Evolutionary conservation across 2,113 vertebrate genomes (phyloP).

Genomic region (Caracal caracal): DNA sequence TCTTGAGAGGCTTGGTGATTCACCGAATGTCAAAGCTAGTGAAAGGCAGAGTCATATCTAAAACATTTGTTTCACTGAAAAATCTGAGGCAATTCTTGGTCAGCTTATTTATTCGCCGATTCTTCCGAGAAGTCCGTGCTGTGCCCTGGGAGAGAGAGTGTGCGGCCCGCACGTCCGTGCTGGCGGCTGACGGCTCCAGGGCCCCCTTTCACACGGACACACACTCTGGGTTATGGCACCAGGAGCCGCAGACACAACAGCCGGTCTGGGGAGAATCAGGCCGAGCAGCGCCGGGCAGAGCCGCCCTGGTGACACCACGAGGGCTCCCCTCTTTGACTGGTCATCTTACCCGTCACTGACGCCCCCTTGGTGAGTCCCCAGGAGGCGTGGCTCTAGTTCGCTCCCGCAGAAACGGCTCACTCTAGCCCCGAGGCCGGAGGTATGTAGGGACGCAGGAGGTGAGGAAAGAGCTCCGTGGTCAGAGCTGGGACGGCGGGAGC

Average conservation of each 20-base stretch:
- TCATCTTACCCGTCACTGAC: not conserved
- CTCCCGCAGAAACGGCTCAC: constrained; percentile 39
- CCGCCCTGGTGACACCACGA: not conserved
- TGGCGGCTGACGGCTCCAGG: fast-evolving
- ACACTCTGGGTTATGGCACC: not conserved
- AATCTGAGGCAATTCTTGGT: not conserved
- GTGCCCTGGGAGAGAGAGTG: fast-evolving
- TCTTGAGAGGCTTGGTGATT: not conserved
- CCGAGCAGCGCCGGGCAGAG: not conserved
- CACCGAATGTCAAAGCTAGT: too few species aligned
- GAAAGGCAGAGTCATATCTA: not conserved
- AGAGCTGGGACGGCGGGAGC: not conserved
- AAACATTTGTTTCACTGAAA: not conserved
- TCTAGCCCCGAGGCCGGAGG: not conserved
- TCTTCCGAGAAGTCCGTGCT: not conserved
- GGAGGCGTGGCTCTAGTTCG: not conserved
- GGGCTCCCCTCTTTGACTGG: not conserved
- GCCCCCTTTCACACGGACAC: not conserved
- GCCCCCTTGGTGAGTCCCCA: not conserved
- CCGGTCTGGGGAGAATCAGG: not conserved
- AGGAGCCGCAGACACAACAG: not conserved
- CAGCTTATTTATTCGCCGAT: not conserved
- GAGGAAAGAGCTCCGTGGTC: fast-evolving
- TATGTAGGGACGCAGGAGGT: not conserved
- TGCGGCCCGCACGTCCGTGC: not conserved